Evolutionary conservation across 2,888 invertebrate species (phyloP), one percentile per base, ranked within the genome.

Genomic region (Danaus chrysippus): DNA sequence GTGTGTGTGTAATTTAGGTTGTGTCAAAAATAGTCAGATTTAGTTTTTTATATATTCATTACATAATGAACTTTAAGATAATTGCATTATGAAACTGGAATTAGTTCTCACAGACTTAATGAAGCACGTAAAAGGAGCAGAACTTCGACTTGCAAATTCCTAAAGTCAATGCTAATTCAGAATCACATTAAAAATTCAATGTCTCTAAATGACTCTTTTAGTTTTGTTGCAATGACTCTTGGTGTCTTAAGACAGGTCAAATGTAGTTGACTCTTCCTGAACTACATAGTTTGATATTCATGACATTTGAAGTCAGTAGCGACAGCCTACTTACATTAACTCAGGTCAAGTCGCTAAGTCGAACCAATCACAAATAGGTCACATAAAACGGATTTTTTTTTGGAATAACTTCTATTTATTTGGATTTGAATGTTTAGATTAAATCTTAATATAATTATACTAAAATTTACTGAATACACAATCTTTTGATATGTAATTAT

Each of bases 281-380:
- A 3, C 11, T 17, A 13, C 13, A 13, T 13, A 11, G 17, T 49
- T 49, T 49, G 17, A 49, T 3, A 15, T 49, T 49, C 17, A 17
- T 15, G 17, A 17, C 10, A 17, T 49, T 17, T 43, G 11, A 43
- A n/a, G 43, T n/a, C 43, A 11, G n/a, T 12, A 17, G 17, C 49
- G 10, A 10, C 10, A 3, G 17, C 49, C 49, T 49, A 49, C 49
- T 49, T 49, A 49, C 49, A 49, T 15, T 49, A 49, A 49, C 49
- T 17, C 11, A 49, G 49, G 49, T 49, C 49, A 49, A 17, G 49
- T 17, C 49, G 10, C 46, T 34, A 49, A 49, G 49, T 49, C 49
- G 49, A 46, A 46, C 46, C 15, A 15, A 9, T 17, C 17, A 49
- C 17, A 49, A 49, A 49, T 49, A 49, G 49, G 49, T n/a, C 49